Evolutionary conservation across 2,113 vertebrate genomes (phyloP).

Genomic region (Hippocampus zosterae): DNA sequence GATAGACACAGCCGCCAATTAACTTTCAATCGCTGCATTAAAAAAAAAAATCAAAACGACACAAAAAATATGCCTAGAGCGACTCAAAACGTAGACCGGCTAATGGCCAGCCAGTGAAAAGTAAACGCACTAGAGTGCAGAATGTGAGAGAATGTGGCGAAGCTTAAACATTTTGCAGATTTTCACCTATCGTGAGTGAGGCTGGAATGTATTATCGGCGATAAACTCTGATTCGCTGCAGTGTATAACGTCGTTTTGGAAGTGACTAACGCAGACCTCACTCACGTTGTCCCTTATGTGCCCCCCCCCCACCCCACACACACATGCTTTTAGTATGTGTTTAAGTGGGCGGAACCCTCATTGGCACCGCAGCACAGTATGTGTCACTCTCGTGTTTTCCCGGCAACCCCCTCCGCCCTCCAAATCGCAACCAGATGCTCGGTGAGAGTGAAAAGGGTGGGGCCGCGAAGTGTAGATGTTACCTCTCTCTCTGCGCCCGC

Average conservation of each 20-base stretch:
- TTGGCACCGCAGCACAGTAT: conserved; percentile 37
- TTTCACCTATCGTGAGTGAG: too few relatives aligned
- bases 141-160: too few relatives aligned
- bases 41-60: too few relatives aligned
- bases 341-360: conserved; percentile 27
- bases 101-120: too few relatives aligned
- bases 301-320: not conserved
- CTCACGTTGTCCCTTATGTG: not conserved
- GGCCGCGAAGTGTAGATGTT: not conserved
- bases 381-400: conserved; percentile 53
- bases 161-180: too few relatives aligned
- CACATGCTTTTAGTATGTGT: not conserved
- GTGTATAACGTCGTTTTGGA: not conserved
- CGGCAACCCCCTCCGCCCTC: conserved; percentile 27
- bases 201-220: too few relatives aligned
- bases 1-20: too few relatives aligned
- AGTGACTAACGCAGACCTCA: not conserved
- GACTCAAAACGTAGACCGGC: too few relatives aligned
- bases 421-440: conserved; percentile 57
- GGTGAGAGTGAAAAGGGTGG: conserved; percentile 1
- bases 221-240: not conserved
- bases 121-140: too few relatives aligned
- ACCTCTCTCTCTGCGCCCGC: conserved; percentile 81
- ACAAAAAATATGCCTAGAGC: too few relatives aligned
- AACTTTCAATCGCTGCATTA: too few relatives aligned